These are phyloP conservation scores for Terrapene triunguis DNA, from an alignment of 2,113 vertebrate genomes.

Conservation along the genomic window DNA sequence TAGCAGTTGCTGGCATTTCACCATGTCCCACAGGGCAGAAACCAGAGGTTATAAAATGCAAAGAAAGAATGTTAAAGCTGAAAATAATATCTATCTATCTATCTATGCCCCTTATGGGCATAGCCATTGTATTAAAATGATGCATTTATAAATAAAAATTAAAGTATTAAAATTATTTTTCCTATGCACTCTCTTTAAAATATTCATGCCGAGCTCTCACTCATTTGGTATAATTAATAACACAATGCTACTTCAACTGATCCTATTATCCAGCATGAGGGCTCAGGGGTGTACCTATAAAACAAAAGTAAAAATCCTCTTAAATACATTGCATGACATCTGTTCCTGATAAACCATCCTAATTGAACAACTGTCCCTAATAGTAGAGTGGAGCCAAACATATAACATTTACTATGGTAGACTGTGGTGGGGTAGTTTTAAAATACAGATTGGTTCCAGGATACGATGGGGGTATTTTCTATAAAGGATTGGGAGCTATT, in stretches of 20 bases:
- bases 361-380: not conserved
- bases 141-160: not conserved
- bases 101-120: not conserved
- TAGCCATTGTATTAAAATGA: not conserved
- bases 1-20: not conserved
- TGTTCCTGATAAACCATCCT: not conserved
- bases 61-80: not conserved
- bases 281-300: accelerated
- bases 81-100: not conserved
- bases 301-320: not conserved
- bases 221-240: constrained; percentile 14
- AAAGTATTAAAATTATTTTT: not conserved
- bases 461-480: not conserved
- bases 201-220: not conserved
- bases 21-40: not conserved
- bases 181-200: not conserved
- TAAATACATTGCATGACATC: not conserved
- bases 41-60: not conserved
- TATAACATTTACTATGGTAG: not conserved
- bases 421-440: not conserved
- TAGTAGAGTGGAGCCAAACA: not conserved
- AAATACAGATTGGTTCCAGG: not conserved
- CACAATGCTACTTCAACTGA: not conserved
- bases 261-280: not conserved
- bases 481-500: not conserved